Evolutionary conservation across 2,113 vertebrate species (phyloP).

Genomic region (Helogale parvula): DNA sequence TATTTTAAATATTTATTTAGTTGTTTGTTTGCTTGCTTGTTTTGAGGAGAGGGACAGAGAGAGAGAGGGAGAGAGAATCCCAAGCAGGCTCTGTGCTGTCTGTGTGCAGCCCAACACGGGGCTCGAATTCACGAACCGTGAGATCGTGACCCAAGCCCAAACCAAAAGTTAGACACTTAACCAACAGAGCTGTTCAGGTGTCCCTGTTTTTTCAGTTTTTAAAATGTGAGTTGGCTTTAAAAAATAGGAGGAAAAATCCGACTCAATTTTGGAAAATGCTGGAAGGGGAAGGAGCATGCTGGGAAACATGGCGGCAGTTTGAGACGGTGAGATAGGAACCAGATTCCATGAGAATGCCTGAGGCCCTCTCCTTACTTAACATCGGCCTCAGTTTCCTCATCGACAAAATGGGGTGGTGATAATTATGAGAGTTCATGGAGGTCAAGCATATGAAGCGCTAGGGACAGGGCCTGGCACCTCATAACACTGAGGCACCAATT

Average conservation of each 20-base stretch:
- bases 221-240: neutral
- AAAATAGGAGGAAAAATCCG: neutral
- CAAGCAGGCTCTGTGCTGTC: too few species aligned
- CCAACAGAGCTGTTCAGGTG: too few species aligned
- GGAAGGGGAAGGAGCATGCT: too few species aligned
- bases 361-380: neutral
- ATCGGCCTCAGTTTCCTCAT: neutral
- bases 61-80: too few species aligned
- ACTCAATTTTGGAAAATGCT: neutral
- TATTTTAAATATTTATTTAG: too few species aligned
- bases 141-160: too few species aligned
- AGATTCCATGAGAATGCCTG: neutral
- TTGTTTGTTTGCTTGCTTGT: too few species aligned
- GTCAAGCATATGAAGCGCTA: neutral
- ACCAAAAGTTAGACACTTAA: too few species aligned
- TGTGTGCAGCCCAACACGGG: too few species aligned
- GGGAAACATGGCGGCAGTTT: accelerated
- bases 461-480: accelerated
- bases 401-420: neutral
- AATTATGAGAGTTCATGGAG: neutral
- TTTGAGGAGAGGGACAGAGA: too few species aligned
- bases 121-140: too few species aligned
- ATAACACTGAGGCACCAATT: neutral
- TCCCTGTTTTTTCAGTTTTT: too few species aligned
- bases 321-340: neutral